Conservation (phyloP, 2,113 vertebrate genomes). For the Cyprinodon variegatus region DNA sequence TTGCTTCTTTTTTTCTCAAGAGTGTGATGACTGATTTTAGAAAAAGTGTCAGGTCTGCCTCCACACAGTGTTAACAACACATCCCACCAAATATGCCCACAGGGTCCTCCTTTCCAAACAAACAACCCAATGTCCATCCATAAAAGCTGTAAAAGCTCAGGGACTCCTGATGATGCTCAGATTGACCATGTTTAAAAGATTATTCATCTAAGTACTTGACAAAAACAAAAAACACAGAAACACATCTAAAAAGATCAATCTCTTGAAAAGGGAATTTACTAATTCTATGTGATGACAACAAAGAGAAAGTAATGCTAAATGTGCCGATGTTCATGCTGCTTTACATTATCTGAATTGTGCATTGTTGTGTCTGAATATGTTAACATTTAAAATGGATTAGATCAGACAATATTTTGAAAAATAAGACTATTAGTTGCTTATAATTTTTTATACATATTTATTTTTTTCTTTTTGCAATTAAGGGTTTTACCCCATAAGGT, state of each 20-base stretch:
- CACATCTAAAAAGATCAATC: not conserved
- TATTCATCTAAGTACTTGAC: not conserved
- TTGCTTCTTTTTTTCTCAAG: slow-evolving; percentile 23
- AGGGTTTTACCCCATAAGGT: no score
- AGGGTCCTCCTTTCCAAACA: slow-evolving; percentile 27
- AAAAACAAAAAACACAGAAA: not conserved
- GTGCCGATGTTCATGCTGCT: slow-evolving; percentile 24
- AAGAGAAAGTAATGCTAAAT: slow-evolving; percentile 21
- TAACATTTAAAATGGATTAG: slow-evolving; percentile 15
- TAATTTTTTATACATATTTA: slow-evolving; percentile 32
- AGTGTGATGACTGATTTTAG: slow-evolving; percentile 56
- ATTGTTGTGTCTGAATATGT: slow-evolving; percentile 14
- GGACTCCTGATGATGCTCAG: not conserved
- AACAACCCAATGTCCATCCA: slow-evolving; percentile 2
- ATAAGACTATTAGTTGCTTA: slow-evolving; percentile 5
- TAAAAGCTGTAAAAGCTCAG: slow-evolving; percentile 1
- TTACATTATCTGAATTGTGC: slow-evolving; percentile 10
- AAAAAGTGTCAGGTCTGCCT: slow-evolving; percentile 60
- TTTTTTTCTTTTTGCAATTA: not conserved
- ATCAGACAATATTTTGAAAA: slow-evolving; percentile 1
- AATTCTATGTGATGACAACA: slow-evolving; percentile 8
- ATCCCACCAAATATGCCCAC: slow-evolving; percentile 47
- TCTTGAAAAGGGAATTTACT: not conserved
- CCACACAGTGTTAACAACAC: slow-evolving; percentile 64
- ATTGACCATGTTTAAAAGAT: slow-evolving; percentile 2